A percentile compares a stretch with the other conserved stretches of the same genome.
Evolutionary conservation across 2,113 vertebrate genomes (phyloP).

Genomic region (Eretmochelys imbricata): DNA sequence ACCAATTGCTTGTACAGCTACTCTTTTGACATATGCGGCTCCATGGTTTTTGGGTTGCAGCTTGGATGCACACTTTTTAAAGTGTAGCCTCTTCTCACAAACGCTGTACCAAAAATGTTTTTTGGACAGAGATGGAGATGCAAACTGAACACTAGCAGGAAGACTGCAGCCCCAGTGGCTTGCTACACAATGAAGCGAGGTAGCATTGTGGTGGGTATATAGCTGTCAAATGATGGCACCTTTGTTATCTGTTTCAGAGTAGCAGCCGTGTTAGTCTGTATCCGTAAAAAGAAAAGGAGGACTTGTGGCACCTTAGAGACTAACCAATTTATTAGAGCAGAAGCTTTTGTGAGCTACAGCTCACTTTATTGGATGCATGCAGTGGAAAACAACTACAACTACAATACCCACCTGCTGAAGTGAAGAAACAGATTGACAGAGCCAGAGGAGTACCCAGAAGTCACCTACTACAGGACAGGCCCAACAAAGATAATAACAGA

Average conservation of each 20-base stretch:
- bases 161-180: constrained; percentile 25
- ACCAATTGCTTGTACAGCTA: background rate
- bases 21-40: background rate
- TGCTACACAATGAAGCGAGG: background rate
- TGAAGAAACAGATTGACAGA: too few relatives aligned
- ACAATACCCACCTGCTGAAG: too few relatives aligned
- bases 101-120: background rate
- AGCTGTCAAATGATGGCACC: background rate
- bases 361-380: too few relatives aligned
- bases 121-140: constrained; percentile 28
- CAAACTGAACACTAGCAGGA: constrained; percentile 29
- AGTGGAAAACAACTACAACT: too few relatives aligned
- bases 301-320: too few relatives aligned
- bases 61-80: background rate
- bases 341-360: too few relatives aligned
- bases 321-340: too few relatives aligned
- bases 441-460: too few relatives aligned
- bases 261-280: too few relatives aligned
- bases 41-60: background rate
- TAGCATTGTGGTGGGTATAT: background rate
- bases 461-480: too few relatives aligned
- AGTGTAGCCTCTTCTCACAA: background rate
- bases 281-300: too few relatives aligned
- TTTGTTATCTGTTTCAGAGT: background rate
- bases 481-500: too few relatives aligned